These are phyloP conservation scores for Phragmatobia fuliginosa DNA, from an alignment of 2,888 invertebrate species.

Conservation along the genomic window DNA sequence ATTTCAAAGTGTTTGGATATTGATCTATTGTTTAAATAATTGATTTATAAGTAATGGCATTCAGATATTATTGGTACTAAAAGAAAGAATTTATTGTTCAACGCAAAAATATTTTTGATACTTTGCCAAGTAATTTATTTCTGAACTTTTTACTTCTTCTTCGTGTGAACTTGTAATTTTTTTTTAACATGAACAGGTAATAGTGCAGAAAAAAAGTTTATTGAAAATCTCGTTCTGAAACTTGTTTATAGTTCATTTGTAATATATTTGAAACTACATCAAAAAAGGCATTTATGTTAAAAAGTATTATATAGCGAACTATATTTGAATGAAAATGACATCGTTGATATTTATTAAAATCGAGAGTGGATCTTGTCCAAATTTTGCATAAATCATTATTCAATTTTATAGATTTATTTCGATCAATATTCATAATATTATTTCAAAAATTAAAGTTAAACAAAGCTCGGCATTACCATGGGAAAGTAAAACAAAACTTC, in stretches of 20 bases:
- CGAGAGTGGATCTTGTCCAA: too few species aligned
- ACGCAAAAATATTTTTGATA: constrained; percentile 3
- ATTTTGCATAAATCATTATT: background rate
- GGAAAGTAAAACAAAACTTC: constrained; percentile 19
- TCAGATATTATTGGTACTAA: background rate
- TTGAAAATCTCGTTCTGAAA: too few species aligned
- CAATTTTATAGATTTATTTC: background rate
- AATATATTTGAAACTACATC: too few species aligned
- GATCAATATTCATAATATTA: background rate
- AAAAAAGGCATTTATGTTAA: too few species aligned
- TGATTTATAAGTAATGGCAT: background rate
- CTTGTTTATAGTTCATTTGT: too few species aligned
- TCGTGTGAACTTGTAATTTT: background rate
- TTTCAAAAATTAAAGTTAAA: constrained; percentile 9
- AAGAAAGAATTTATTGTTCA: constrained; percentile 4
- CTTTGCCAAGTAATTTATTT: constrained; percentile 15
- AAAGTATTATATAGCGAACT: too few species aligned
- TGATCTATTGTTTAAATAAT: too few species aligned
- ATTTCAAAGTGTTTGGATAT: background rate
- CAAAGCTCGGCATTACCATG: constrained; percentile 7
- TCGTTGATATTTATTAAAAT: too few species aligned
- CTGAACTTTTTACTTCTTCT: background rate
- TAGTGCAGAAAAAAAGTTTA: background rate
- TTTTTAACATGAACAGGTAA: background rate
- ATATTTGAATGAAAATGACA: too few species aligned